These are phyloP conservation scores for Ferdinandea cuprea DNA, from an alignment of 2,888 invertebrate species.

Conservation along the genomic window DNA sequence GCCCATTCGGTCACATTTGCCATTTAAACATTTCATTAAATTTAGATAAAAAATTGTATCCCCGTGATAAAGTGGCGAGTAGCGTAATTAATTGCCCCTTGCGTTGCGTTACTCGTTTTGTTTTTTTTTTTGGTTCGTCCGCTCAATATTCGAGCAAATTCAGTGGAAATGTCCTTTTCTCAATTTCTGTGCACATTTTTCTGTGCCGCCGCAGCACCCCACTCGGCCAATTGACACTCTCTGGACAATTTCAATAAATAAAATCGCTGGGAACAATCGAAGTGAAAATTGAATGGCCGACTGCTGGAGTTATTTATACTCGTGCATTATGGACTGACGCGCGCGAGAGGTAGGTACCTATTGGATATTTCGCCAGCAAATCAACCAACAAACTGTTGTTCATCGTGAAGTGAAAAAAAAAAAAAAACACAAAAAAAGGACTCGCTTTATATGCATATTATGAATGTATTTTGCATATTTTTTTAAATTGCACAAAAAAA, in stretches of 20 bases:
- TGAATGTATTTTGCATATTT: background rate
- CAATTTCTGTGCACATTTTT: background rate
- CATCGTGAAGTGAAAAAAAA: conserved; percentile 25
- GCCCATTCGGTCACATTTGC: background rate
- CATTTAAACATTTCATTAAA: conserved; percentile 42
- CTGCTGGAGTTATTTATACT: conserved; percentile 53
- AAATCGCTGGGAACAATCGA: conserved; percentile 63
- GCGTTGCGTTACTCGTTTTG: conserved; percentile 45
- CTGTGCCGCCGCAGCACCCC: no score
- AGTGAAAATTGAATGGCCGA: conserved; percentile 70
- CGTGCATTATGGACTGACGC: conserved; percentile 16
- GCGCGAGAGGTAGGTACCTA: background rate
- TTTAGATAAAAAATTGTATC: conserved; percentile 24
- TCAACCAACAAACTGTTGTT: conserved; percentile 53
- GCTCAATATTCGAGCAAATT: conserved; percentile 21
- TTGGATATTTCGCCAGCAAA: conserved; percentile 42
- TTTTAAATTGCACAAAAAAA: conserved; percentile 22
- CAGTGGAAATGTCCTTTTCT: conserved; percentile 39
- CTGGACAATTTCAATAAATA: conserved; percentile 64
- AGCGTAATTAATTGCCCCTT: conserved; percentile 60
- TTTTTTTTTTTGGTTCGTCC: conserved; percentile 7
- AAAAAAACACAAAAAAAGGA: conserved; percentile 45
- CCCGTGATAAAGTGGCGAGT: conserved; percentile 54
- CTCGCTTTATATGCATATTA: no score
- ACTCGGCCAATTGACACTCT: conserved; percentile 62